Evolutionary conservation across 2,888 invertebrate species (phyloP).

Genomic region (Eristalinus aeneus): DNA sequence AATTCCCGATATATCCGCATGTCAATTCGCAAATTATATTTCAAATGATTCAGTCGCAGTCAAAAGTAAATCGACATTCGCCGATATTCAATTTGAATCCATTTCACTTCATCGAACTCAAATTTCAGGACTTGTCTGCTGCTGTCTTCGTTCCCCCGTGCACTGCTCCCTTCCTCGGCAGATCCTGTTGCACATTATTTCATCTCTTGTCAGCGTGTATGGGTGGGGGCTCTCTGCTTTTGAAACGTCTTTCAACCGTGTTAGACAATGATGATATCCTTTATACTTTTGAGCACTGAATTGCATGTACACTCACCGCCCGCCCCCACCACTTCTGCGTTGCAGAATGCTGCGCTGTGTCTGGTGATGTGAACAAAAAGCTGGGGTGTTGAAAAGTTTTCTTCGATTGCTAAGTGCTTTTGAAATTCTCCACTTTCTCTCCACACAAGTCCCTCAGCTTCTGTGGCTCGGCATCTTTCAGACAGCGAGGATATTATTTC

Average conservation of each 20-base stretch:
- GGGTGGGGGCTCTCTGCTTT: not conserved
- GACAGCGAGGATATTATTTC: constrained; percentile 15
- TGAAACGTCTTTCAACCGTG: constrained; percentile 44
- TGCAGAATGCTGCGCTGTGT: not conserved
- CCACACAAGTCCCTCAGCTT: not conserved
- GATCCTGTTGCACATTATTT: constrained; percentile 27
- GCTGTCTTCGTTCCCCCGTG: not conserved
- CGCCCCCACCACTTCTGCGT: not conserved
- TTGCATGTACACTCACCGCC: constrained; percentile 10
- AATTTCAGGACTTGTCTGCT: not conserved
- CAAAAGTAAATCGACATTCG: constrained; percentile 45
- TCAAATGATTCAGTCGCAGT: constrained; percentile 32
- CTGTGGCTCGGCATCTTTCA: not conserved
- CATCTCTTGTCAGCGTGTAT: not conserved
- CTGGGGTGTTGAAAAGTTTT: constrained; percentile 45
- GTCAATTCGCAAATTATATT: constrained; percentile 13
- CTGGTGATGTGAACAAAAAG: constrained; percentile 16
- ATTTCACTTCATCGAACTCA: constrained; percentile 47
- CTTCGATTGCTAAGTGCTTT: constrained; percentile 44
- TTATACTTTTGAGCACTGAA: constrained; percentile 64
- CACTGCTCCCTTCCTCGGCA: not conserved
- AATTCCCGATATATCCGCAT: not conserved
- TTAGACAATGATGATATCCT: constrained; percentile 59
- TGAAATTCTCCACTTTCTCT: not conserved
- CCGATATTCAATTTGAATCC: constrained; percentile 51